Evolutionary conservation across 35 echinoderm and acorn worm species (phyloP).

Genomic region (Ophioderma brevispina): DNA sequence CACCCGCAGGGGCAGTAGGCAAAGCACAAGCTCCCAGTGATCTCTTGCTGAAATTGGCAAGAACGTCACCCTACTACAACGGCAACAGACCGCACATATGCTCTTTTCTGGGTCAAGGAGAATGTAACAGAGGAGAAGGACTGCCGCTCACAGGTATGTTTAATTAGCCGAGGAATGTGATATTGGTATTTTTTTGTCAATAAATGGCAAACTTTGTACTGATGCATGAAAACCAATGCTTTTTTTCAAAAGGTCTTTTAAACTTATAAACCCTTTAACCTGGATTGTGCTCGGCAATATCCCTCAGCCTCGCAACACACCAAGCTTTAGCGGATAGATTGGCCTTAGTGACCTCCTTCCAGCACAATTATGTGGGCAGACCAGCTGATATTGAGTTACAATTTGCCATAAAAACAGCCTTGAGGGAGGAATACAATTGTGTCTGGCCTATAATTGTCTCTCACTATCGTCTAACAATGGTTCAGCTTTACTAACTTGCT

Average conservation of each 20-base stretch:
- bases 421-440: no score
- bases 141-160: slow-evolving; percentile 89
- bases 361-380: no score
- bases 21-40: slow-evolving; percentile 96
- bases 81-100: slow-evolving; percentile 97
- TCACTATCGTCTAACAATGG: no score
- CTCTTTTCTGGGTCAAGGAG: slow-evolving; percentile 97
- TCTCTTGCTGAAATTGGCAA: slow-evolving; percentile 83
- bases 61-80: slow-evolving; percentile 98
- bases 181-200: background rate
- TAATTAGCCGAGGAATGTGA: background rate
- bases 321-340: no score
- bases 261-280: background rate
- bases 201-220: background rate
- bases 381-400: no score
- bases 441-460: no score
- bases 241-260: background rate
- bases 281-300: no score
- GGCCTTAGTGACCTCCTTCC: no score
- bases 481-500: no score
- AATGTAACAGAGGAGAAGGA: slow-evolving; percentile 95
- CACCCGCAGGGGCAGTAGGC: slow-evolving; percentile 75
- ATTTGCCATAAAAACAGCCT: no score
- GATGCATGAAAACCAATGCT: background rate
- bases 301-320: no score